These are phyloP conservation scores for Eurosta solidaginis DNA, from an alignment of 1,140 invertebrate genomes.

Conservation along the genomic window DNA sequence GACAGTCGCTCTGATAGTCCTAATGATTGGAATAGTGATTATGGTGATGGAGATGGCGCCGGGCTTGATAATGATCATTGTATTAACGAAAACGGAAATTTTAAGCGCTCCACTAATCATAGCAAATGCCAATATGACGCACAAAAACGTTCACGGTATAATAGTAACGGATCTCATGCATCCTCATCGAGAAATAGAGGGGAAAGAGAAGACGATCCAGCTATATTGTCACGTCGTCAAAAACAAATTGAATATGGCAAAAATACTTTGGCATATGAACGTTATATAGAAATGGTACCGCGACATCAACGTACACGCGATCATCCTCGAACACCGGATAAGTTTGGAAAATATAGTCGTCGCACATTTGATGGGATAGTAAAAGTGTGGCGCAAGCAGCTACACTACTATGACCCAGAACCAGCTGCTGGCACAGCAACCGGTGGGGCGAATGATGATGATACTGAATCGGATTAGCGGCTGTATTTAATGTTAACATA, in stretches of 20 bases:
- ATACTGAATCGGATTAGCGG: neutral
- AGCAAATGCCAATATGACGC: constrained; percentile 41
- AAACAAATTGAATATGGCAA: constrained; percentile 96
- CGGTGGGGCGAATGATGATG: neutral
- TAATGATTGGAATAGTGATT: constrained; percentile 40
- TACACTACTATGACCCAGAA: constrained; percentile 80
- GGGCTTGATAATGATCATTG: constrained; percentile 34
- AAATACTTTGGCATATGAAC: constrained; percentile 86
- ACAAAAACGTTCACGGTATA: constrained; percentile 49
- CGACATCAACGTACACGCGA: constrained; percentile 66
- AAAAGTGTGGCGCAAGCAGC: constrained; percentile 80
- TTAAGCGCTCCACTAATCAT: neutral
- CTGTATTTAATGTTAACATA: neutral
- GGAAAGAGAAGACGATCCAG: constrained; percentile 73
- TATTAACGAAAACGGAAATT: constrained; percentile 42
- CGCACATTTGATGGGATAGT: constrained; percentile 89
- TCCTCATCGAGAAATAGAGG: constrained; percentile 40
- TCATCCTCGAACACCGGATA: constrained; percentile 87
- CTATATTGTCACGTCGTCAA: constrained; percentile 75
- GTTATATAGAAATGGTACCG: constrained; percentile 74
- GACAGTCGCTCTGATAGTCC: constrained; percentile 51
- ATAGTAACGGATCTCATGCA: constrained; percentile 48
- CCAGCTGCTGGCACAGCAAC: neutral
- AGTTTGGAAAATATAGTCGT: constrained; percentile 83
- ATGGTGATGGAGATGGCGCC: neutral